Evolutionary conservation across 1,140 invertebrate genomes (phyloP).

Genomic region (Ridgeia piscesae): DNA sequence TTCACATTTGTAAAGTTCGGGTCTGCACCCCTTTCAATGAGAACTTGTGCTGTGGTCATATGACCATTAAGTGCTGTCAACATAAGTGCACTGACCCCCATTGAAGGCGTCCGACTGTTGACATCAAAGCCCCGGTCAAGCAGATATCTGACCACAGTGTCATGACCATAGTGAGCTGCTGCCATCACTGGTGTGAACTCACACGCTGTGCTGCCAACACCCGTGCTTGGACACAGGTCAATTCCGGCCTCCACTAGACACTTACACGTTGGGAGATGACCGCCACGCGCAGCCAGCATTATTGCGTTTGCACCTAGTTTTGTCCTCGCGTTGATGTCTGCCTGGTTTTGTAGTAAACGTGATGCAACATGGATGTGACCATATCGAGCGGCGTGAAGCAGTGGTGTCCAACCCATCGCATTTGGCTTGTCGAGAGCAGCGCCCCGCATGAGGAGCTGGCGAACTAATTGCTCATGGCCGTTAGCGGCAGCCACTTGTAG

Average conservation of each 20-base stretch:
- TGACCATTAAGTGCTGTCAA: slow-evolving; percentile 56
- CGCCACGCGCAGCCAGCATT: slow-evolving; percentile 51
- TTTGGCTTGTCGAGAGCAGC: slow-evolving; percentile 54
- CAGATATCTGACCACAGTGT: slow-evolving; percentile 49
- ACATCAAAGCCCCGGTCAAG: slow-evolving; percentile 54
- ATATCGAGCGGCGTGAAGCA: slow-evolving; percentile 54
- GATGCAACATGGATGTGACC: slow-evolving; percentile 43
- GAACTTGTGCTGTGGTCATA: slow-evolving; percentile 55
- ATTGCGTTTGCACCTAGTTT: slow-evolving; percentile 39
- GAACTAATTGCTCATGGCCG: slow-evolving; percentile 53
- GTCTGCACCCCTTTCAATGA: slow-evolving; percentile 54
- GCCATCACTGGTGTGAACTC: slow-evolving; percentile 53
- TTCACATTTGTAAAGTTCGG: slow-evolving; percentile 51
- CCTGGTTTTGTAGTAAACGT: slow-evolving; percentile 18
- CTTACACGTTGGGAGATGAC: slow-evolving; percentile 50
- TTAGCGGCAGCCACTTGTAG: slow-evolving; percentile 53
- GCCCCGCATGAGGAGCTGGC: slow-evolving; percentile 54
- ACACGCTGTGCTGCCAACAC: slow-evolving; percentile 39
- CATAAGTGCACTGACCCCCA: slow-evolving; percentile 52
- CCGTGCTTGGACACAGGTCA: slow-evolving; percentile 39
- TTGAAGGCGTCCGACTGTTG: slow-evolving; percentile 50
- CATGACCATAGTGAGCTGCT: slow-evolving; percentile 55
- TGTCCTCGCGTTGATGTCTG: slow-evolving; percentile 19
- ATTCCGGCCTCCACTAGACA: slow-evolving; percentile 50
- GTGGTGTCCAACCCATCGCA: slow-evolving; percentile 53